phyloP scores from a whole-genome alignment of 2,797 vertebrate genomes.

The Alfaro cultratus region DNA sequence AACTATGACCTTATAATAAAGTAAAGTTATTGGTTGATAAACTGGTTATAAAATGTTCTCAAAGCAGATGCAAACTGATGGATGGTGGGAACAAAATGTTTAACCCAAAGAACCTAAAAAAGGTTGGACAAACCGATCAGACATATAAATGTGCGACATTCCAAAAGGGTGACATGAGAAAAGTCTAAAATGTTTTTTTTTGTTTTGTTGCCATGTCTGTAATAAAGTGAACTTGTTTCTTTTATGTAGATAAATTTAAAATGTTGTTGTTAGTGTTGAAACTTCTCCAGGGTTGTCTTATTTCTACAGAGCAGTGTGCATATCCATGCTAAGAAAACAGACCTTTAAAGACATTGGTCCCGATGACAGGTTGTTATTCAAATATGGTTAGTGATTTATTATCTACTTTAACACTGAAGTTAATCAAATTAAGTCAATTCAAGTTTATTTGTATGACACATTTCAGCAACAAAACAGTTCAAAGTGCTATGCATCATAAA shows the following conservation, averaged over 20 bases:
- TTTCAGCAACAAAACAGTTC: too few species aligned
- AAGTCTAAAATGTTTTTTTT: neutral
- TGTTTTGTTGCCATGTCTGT: neutral
- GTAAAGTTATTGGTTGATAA: neutral
- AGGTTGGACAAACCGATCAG: neutral
- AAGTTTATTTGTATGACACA: too few species aligned
- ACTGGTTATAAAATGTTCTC: neutral
- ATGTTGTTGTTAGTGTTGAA: neutral
- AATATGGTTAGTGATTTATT: neutral
- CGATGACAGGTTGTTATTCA: neutral
- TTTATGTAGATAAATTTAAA: neutral
- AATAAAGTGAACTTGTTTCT: neutral
- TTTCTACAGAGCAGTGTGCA: neutral
- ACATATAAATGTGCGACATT: neutral
- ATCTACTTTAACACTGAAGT: neutral
- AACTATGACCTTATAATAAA: neutral
- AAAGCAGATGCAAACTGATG: neutral
- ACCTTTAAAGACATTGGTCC: neutral
- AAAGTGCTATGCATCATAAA: too few species aligned
- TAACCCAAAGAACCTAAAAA: neutral
- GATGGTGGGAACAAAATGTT: neutral
- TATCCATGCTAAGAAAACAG: neutral
- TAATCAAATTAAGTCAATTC: neutral
- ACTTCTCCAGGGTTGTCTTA: neutral
- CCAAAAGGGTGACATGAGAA: neutral